Percentiles rank a stretch among this genome's conserved stretches.
Evolutionary conservation across 2,797 vertebrate genomes (phyloP).

Genomic region (Lepilemur ruficaudatus): DNA sequence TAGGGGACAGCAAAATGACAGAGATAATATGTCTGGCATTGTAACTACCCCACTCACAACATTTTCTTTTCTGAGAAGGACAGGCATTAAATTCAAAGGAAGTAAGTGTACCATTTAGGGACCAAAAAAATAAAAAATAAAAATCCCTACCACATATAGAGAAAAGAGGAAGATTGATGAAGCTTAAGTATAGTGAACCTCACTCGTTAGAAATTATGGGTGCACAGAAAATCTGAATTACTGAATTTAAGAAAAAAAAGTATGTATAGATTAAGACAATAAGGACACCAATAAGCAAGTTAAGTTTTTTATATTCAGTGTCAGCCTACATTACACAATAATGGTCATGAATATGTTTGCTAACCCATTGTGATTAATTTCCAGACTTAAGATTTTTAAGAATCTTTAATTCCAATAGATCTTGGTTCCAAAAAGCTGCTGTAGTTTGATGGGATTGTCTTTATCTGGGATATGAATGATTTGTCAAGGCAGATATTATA

Average conservation of each 20-base stretch:
- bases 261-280: not conserved
- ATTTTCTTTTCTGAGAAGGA: slow-evolving; percentile 40
- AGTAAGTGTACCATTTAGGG: not conserved
- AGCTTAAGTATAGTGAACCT: not conserved
- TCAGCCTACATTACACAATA: not conserved
- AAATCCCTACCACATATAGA: not conserved
- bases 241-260: not conserved
- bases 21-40: not conserved
- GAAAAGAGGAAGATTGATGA: not conserved
- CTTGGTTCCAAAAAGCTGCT: slow-evolving; percentile 4
- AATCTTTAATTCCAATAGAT: not conserved
- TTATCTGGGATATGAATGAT: not conserved
- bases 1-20: not conserved
- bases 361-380: slow-evolving; percentile 1
- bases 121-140: not conserved
- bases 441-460: not conserved
- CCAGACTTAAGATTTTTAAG: slow-evolving; percentile 11
- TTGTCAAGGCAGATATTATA: slow-evolving; percentile 21
- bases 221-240: not conserved
- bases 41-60: not conserved
- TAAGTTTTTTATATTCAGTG: not conserved
- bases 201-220: not conserved
- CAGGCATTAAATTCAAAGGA: not conserved
- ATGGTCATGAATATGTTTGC: not conserved
- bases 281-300: not conserved